Percentiles rank a stretch among this genome's conserved stretches.
Evolutionary conservation across 2,888 invertebrate species (phyloP).

Genomic region (Orthonevra nobilis): DNA sequence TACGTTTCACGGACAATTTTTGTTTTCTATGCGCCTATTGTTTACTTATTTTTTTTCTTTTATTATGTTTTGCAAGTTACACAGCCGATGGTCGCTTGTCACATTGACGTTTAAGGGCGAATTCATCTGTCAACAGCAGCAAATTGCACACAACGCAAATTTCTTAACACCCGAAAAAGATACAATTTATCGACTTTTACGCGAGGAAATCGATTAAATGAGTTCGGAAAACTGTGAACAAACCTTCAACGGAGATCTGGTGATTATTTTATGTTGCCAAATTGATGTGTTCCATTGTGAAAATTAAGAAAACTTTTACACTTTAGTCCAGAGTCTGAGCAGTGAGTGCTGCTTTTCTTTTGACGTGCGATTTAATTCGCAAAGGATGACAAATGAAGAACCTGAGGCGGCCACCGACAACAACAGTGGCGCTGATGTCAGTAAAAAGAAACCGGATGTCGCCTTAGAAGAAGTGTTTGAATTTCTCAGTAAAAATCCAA

Average conservation of each 20-base stretch:
- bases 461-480: conserved; percentile 73
- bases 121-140: conserved; percentile 33
- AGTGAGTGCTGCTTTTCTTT: neutral
- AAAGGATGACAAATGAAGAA: conserved; percentile 60
- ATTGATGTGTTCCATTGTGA: conserved; percentile 4
- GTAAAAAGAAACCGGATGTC: conserved; percentile 27
- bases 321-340: too few relatives aligned
- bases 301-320: neutral
- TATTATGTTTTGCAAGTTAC: conserved; percentile 34
- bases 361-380: conserved; percentile 9
- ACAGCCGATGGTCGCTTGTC: conserved; percentile 18
- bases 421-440: conserved; percentile 11
- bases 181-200: neutral
- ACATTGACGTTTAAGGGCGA: conserved; percentile 36
- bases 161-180: conserved; percentile 4
- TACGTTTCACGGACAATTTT: neutral
- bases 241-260: conserved; percentile 4
- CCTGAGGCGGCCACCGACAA: conserved; percentile 33
- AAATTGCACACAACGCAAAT: neutral
- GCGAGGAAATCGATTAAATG: conserved; percentile 12
- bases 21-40: conserved; percentile 38
- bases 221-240: conserved; percentile 2
- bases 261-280: conserved; percentile 23
- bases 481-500: conserved; percentile 74
- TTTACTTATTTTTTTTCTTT: conserved; percentile 47